Base-by-base conservation (phyloP, 1,140 invertebrate species). In the Drosophila rufa region DNA sequence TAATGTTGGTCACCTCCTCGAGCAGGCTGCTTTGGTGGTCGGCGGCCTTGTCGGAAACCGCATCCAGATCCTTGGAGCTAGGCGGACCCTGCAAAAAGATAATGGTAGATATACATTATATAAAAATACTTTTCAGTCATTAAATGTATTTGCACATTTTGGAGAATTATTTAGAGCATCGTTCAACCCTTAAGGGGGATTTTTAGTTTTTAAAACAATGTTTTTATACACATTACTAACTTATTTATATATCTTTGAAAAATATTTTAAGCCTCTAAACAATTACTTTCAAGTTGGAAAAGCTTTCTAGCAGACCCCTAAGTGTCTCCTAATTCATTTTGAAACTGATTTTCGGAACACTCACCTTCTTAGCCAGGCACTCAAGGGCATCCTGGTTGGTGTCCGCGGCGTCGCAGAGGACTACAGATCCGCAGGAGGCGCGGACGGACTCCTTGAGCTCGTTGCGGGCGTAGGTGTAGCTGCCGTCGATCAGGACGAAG, bases 21-120 rank as follows among this genome's bases (percentile, higher is more conserved):
- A 14, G 6, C 27, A 65, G 55, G 56, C 17, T 33, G n/a, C 14
- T 17, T 3, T 33, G 8, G 56, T 45, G 19, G 5, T 65, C 62
- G 11, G 17, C 7, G 2, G 62, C 55, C 38, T 61, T n/a, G 38
- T 65, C 56, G 15, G 38, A 60, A n/a, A 17, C 40, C n/a, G 9
- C 9, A 17, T 19, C 40, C 15, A 65, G 25, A 6, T 15, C 19
- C 27, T 30, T 43, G 17, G 38, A 43, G 19, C 15, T 30, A 2
- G 17, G n/a, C 4, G 62, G 55, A 6, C 62, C 62, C 62, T 65
- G 40, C 8, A 27, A 11, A 19, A 4, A 11, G 8, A 11, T 33
- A 33, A 9, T 0, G 4, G 3, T 7, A 33, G 6, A 36, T 8
- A 12, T 33, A n/a, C n/a, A 25, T 4, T 38, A 9, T 40, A 1